Percentiles rank a stretch among this genome's conserved stretches.
phyloP scores from a whole-genome alignment of 2,113 vertebrate species.

The Malurus alboscapulatus region DNA sequence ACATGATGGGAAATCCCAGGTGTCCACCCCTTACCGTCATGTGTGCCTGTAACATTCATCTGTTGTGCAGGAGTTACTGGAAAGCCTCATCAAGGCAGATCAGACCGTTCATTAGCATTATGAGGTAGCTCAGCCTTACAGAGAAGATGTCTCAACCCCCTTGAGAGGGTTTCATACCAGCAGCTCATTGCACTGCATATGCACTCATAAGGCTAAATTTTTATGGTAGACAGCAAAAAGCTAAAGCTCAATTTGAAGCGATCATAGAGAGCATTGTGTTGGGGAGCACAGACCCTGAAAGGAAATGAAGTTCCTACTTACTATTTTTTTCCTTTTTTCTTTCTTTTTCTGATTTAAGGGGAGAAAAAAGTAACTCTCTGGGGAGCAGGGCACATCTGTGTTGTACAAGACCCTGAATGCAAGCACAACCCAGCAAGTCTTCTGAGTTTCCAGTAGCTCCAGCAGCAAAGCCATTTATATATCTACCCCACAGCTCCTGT shows the following conservation, averaged over 20 bases:
- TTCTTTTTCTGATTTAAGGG: background rate
- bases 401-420: background rate
- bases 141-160: background rate
- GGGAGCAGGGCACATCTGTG: background rate
- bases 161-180: background rate
- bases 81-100: background rate
- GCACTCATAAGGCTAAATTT: background rate
- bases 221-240: background rate
- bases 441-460: background rate
- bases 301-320: background rate
- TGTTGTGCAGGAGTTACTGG: background rate
- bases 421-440: background rate
- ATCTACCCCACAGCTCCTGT: background rate
- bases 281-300: background rate
- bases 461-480: background rate
- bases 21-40: background rate
- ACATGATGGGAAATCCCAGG: background rate
- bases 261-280: background rate
- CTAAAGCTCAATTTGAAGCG: background rate
- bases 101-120: background rate
- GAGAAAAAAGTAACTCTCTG: background rate
- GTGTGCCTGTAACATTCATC: background rate
- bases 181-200: fast-evolving
- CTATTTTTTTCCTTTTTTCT: background rate
- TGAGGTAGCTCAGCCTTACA: background rate